A percentile compares a stretch with the other conserved stretches of the same genome.
Conservation (phyloP, 2,113 vertebrate species). For the cattle (Bos taurus) region ARS-UCD2.0 NC_037357.1:25035001-25035500, state of each 20-base stretch:
- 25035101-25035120: conserved; percentile 60
- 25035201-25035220: conserved; percentile 47
- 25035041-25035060: background rate
- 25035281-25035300: conserved; percentile 4
- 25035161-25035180: conserved; percentile 57
- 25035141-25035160: conserved; percentile 54
- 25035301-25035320: background rate
- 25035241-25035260: conserved; percentile 45
- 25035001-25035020: conserved; percentile 28
- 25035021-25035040: conserved; percentile 42
- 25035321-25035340: background rate
- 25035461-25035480: background rate
- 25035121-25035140: conserved; percentile 50
- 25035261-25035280: conserved; percentile 8
- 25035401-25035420: background rate
- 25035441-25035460: background rate
- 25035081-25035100: background rate
- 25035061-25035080: conserved; percentile 28
- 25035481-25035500: background rate
- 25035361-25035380: background rate
- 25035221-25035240: conserved; percentile 43
- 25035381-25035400: background rate
- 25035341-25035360: conserved; percentile 21
- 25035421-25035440: background rate
- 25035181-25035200: conserved; percentile 35